Conservation (phyloP, 2,113 vertebrate species). For the Ciconia boyciana region DNA sequence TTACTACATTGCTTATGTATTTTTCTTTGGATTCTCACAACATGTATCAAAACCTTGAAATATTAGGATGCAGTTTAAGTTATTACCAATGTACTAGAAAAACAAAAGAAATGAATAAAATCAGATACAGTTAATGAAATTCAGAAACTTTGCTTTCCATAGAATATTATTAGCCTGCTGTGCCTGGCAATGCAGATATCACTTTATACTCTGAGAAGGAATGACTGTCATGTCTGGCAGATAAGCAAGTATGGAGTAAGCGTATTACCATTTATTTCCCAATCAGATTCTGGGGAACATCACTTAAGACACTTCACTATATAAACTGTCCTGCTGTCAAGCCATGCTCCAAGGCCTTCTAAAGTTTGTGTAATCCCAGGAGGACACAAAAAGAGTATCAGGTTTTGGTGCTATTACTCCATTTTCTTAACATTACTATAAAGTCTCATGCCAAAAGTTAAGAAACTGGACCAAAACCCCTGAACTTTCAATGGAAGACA, state of each 20-base stretch:
- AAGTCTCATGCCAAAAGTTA: neutral
- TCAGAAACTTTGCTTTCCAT: slow-evolving; percentile 27
- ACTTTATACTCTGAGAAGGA: neutral
- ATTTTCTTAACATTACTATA: neutral
- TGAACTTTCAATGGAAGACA: neutral
- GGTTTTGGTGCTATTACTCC: neutral
- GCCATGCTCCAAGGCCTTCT: neutral
- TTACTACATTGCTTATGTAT: neutral
- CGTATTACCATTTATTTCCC: slow-evolving; percentile 5
- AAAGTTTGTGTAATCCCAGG: neutral
- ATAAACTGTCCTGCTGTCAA: slow-evolving; percentile 12
- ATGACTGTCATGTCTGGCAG: slow-evolving; percentile 25
- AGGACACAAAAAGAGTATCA: neutral
- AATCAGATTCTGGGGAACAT: slow-evolving; percentile 36
- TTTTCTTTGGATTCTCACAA: neutral
- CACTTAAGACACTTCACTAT: neutral
- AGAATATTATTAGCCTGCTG: slow-evolving; percentile 21
- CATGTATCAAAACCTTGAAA: neutral
- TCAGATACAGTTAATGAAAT: slow-evolving; percentile 38
- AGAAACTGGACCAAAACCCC: neutral
- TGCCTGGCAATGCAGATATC: slow-evolving; percentile 33
- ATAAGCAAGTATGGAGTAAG: neutral
- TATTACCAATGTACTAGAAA: neutral
- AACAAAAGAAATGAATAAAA: neutral
- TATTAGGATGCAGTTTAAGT: neutral